A percentile compares a stretch with the other conserved stretches of the same genome.
These are phyloP conservation scores for Sebastolobus altivelis DNA, from an alignment of 2,797 vertebrate genomes.

Conservation along the genomic window DNA sequence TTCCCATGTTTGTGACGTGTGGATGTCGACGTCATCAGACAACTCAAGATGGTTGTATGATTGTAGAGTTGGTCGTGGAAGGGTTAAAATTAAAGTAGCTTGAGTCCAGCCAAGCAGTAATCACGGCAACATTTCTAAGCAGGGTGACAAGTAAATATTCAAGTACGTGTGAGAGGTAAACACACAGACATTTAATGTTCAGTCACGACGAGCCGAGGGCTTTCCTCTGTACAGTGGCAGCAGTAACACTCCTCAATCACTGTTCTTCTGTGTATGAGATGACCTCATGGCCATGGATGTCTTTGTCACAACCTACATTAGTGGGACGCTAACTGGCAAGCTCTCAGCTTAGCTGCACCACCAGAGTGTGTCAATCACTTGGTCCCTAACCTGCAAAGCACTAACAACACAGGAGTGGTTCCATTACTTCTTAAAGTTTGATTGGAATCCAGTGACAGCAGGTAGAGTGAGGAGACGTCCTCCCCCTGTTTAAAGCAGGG, in stretches of 20 bases:
- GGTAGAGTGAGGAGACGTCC: neutral
- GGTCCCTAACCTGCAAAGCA: neutral
- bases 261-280: neutral
- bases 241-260: neutral
- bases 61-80: neutral
- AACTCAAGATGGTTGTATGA: neutral
- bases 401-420: neutral
- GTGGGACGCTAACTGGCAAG: neutral
- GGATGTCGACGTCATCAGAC: no score
- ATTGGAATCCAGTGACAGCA: neutral
- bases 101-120: neutral
- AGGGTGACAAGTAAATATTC: neutral
- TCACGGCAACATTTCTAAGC: neutral
- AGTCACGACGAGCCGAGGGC: slow-evolving; percentile 7
- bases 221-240: slow-evolving; percentile 16
- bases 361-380: neutral
- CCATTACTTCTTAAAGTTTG: neutral
- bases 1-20: no score
- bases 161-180: neutral
- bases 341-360: neutral
- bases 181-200: neutral
- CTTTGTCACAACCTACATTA: neutral
- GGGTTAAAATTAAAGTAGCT: neutral
- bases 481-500: neutral
- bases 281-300: neutral